Evolutionary conservation across 2,113 vertebrate genomes (phyloP).

Genomic region (Aspidoscelis tigris): DNA sequence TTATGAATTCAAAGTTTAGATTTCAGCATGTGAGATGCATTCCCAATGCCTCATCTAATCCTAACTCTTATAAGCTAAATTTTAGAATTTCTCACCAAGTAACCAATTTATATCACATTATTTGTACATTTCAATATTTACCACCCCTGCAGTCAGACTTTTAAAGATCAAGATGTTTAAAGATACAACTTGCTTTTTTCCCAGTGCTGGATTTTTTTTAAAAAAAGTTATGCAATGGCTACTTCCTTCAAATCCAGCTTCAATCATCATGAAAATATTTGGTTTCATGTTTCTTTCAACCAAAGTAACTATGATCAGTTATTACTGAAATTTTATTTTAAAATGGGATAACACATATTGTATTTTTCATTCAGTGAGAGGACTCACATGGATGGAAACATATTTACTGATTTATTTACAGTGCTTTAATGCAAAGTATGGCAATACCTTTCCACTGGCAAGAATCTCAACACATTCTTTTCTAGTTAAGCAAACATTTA

Average conservation of each 20-base stretch:
- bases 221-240: slow-evolving; percentile 57
- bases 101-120: slow-evolving; percentile 23
- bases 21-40: background rate
- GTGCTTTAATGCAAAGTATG: slow-evolving; percentile 57
- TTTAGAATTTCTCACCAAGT: slow-evolving; percentile 37
- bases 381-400: slow-evolving; percentile 61
- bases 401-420: slow-evolving; percentile 70
- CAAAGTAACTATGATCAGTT: slow-evolving; percentile 63
- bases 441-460: slow-evolving; percentile 66
- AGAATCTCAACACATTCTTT: slow-evolving; percentile 63
- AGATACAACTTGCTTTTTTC: slow-evolving; percentile 37
- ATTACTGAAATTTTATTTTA: slow-evolving; percentile 51
- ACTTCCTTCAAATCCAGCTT: slow-evolving; percentile 58
- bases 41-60: slow-evolving; percentile 29
- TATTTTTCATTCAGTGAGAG: slow-evolving; percentile 55
- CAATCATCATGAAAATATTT: slow-evolving; percentile 68
- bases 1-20: slow-evolving; percentile 51
- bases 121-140: slow-evolving; percentile 37
- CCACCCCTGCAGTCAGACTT: slow-evolving; percentile 21
- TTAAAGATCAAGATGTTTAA: slow-evolving; percentile 43
- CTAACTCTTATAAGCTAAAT: slow-evolving; percentile 24
- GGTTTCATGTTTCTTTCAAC: slow-evolving; percentile 63
- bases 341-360: slow-evolving; percentile 56
- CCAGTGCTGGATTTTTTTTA: slow-evolving; percentile 33
- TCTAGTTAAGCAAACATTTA: slow-evolving; percentile 71